Conservation (phyloP, 1,140 invertebrate species). For the Drosophila sp. region DNA sequence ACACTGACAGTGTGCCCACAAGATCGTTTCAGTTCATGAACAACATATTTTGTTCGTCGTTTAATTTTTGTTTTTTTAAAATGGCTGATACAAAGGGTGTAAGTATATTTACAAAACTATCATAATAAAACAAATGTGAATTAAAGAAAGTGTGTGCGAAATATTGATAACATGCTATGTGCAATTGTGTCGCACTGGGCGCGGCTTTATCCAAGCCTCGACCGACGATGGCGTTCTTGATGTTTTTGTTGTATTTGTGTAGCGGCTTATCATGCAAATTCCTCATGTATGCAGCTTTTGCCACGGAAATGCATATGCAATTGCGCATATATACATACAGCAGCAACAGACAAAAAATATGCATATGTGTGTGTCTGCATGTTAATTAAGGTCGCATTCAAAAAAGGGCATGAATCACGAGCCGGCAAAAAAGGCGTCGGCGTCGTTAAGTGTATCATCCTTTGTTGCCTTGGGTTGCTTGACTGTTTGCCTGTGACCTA, state of each 20-base stretch:
- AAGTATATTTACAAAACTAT: constrained; percentile 53
- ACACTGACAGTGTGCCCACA: too few relatives aligned
- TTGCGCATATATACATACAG: constrained; percentile 1
- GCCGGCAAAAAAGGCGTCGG: constrained; percentile 36
- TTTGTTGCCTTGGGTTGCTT: constrained; percentile 31
- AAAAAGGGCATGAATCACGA: constrained; percentile 28
- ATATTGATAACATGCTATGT: not conserved
- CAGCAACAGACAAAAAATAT: not conserved
- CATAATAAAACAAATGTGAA: constrained; percentile 2
- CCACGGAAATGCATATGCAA: constrained; percentile 18
- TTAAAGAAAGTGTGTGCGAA: not conserved
- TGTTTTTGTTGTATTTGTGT: constrained; percentile 12
- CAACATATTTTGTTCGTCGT: constrained; percentile 74
- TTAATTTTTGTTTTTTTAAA: constrained; percentile 78
- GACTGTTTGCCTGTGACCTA: constrained; percentile 32
- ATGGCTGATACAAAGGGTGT: constrained; percentile 84
- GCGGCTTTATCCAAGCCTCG: constrained; percentile 39
- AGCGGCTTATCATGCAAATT: constrained; percentile 55
- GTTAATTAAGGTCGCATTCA: constrained; percentile 22
- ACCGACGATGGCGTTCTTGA: constrained; percentile 36
- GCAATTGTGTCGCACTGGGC: constrained; percentile 17
- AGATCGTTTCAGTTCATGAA: constrained; percentile 55
- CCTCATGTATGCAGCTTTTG: constrained; percentile 28
- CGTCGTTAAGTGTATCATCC: constrained; percentile 30
- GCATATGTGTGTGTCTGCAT: constrained; percentile 7